phyloP scores from a whole-genome alignment of 2,888 invertebrate species.

The Ecliptopera silaceata region DNA sequence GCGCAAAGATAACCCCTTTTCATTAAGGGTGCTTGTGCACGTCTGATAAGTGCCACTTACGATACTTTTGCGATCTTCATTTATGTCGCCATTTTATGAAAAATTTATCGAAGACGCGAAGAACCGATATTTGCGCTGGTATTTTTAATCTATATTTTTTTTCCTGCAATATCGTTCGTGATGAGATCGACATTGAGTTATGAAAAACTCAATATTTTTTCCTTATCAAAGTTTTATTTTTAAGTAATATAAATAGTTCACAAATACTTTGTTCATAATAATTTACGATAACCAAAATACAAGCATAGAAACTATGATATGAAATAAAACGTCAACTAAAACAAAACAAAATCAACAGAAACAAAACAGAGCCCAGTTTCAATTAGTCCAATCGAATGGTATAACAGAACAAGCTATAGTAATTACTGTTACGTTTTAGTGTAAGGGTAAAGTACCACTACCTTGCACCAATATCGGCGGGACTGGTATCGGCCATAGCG shows the following conservation, averaged over 20 bases:
- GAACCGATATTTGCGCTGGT: background rate
- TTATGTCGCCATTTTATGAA: constrained; percentile 40
- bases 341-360: background rate
- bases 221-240: too few species aligned
- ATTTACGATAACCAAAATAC: too few species aligned
- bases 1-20: constrained; percentile 57
- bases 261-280: too few species aligned
- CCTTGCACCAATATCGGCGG: constrained; percentile 24
- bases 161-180: background rate
- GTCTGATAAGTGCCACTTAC: constrained; percentile 43
- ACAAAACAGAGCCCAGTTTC: constrained; percentile 5
- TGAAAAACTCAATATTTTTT: too few species aligned
- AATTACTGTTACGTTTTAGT: constrained; percentile 21
- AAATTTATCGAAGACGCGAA: constrained; percentile 27
- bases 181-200: too few species aligned
- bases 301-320: too few species aligned
- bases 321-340: background rate
- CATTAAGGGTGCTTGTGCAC: constrained; percentile 50
- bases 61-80: constrained; percentile 38
- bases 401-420: constrained; percentile 19
- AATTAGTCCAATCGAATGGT: constrained; percentile 16
- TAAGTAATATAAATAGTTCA: too few species aligned
- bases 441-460: constrained; percentile 23
- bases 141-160: background rate
- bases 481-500: constrained; percentile 35